A percentile compares a stretch with the other conserved stretches of the same genome.
Evolutionary conservation across 2,888 invertebrate species (phyloP).

Genomic region (Ypsolopha scabrella): DNA sequence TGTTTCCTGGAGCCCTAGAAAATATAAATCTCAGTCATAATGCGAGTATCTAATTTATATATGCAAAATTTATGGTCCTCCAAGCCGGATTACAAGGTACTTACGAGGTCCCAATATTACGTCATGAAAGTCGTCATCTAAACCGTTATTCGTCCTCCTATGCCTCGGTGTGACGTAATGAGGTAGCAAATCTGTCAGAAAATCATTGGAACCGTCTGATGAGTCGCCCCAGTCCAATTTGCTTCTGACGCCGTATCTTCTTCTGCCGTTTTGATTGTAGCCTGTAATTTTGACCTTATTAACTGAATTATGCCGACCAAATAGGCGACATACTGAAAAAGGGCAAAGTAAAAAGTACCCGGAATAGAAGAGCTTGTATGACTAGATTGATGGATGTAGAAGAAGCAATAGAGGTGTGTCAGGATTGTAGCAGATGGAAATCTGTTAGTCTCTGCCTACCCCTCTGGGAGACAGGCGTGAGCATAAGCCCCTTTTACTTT

Average conservation of each 20-base stretch:
- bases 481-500: too few relatives aligned
- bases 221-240: conserved; percentile 44
- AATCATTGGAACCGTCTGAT: conserved; percentile 38
- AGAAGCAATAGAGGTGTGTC: too few relatives aligned
- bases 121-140: conserved; percentile 54
- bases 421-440: too few relatives aligned
- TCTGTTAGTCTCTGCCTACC: too few relatives aligned
- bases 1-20: conserved; percentile 25
- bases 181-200: conserved; percentile 51
- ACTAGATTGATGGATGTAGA: too few relatives aligned
- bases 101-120: conserved; percentile 46
- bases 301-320: too few relatives aligned
- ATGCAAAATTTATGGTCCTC: background rate
- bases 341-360: too few relatives aligned
- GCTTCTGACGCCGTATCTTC: conserved; percentile 28
- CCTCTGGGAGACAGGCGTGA: too few relatives aligned
- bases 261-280: conserved; percentile 23
- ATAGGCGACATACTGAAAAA: too few relatives aligned
- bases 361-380: too few relatives aligned
- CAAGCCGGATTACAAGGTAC: conserved; percentile 10
- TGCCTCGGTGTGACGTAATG: conserved; percentile 61
- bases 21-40: background rate
- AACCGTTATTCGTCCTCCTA: conserved; percentile 23
- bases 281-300: too few relatives aligned
- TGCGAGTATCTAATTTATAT: too few relatives aligned